Evolutionary conservation across 2,797 vertebrate genomes (phyloP).

Genomic region (Urosaurus nigricauda): DNA sequence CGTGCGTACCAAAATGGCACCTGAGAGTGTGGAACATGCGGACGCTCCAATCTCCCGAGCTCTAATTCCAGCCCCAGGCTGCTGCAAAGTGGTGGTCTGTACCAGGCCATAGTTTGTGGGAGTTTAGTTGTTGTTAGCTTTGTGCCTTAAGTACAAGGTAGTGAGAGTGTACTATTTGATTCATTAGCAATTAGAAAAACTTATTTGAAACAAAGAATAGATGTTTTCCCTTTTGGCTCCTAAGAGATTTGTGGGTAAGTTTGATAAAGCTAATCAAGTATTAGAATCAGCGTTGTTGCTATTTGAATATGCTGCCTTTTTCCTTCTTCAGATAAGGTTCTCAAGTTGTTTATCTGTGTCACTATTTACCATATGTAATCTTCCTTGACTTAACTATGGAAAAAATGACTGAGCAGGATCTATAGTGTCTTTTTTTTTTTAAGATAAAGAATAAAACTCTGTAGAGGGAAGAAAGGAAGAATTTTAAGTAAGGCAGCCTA

Average conservation of each 20-base stretch:
- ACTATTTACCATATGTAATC: background rate
- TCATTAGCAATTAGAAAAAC: background rate
- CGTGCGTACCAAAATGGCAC: no score
- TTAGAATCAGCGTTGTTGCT: constrained; percentile 15
- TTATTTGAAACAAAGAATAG: background rate
- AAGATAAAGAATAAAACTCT: constrained; percentile 17
- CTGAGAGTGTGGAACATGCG: no score
- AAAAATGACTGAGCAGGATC: background rate
- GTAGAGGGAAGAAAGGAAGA: background rate
- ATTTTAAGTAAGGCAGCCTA: constrained; percentile 26
- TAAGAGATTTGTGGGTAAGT: background rate
- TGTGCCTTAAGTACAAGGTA: background rate
- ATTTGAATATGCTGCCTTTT: background rate
- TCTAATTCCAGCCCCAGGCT: no score
- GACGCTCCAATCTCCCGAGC: no score
- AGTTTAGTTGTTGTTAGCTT: background rate
- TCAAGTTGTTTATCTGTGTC: background rate
- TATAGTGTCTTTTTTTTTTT: background rate
- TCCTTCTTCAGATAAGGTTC: constrained; percentile 3
- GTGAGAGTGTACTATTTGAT: background rate
- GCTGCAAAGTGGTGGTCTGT: no score
- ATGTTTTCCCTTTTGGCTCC: background rate
- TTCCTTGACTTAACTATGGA: constrained; percentile 5
- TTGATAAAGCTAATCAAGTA: constrained; percentile 8
- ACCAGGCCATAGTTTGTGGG: background rate